Conservation (phyloP, 2,113 vertebrate species). For the Heptranchias perlo region DNA sequence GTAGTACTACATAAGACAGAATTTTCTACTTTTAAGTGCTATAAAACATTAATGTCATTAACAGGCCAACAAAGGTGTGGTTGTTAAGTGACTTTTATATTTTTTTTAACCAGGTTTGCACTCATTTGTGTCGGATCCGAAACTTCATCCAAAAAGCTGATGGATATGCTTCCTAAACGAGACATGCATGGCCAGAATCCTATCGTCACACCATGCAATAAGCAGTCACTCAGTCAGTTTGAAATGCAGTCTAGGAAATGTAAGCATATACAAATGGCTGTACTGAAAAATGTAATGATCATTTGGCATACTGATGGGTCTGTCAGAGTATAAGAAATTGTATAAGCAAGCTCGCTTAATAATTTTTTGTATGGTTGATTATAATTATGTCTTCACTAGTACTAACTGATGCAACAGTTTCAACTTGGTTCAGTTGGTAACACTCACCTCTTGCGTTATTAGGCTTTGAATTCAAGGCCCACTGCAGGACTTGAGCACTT, state of each 20-base stretch:
- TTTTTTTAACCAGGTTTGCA: conserved; percentile 72
- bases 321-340: background rate
- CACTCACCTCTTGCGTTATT: background rate
- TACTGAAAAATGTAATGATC: background rate
- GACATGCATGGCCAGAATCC: conserved; percentile 97
- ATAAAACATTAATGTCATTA: background rate
- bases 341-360: background rate
- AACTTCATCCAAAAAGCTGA: conserved; percentile 87
- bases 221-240: conserved; percentile 97
- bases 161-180: conserved; percentile 92
- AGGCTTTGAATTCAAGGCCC: background rate
- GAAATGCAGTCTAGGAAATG: conserved; percentile 99
- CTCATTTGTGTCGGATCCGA: conserved; percentile 95
- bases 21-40: background rate
- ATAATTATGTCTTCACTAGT: background rate
- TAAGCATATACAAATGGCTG: conserved; percentile 55
- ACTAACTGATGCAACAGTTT: background rate
- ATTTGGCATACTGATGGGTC: background rate
- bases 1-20: background rate
- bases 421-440: background rate
- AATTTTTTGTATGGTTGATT: background rate
- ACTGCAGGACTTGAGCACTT: background rate
- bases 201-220: conserved; percentile 94
- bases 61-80: background rate
- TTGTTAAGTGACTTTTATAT: background rate